Base-by-base conservation (phyloP, 2,797 vertebrate species). In the Aulostomus chinensis region DNA sequence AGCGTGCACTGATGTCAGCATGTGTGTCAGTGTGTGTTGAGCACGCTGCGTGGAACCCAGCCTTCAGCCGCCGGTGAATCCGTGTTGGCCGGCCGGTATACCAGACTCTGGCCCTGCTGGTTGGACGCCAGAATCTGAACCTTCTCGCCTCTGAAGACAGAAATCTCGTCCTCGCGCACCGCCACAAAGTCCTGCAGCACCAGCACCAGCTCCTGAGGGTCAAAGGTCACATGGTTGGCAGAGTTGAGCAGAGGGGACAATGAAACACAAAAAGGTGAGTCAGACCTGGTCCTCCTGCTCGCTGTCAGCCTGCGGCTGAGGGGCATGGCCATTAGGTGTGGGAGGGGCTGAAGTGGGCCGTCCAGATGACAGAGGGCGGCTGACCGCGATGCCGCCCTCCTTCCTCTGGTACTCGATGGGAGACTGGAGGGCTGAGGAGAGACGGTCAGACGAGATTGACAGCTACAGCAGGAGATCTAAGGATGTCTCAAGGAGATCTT, bases 101-200 rank as follows among this genome's bases (percentile, higher is more conserved):
- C 97, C 86, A 98, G 91, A 85, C 93, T 94, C 94, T 98, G 96
- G 68, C 96, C 97, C 88, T 98, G 97, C 90, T 99, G 97, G 87
- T 98, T 98, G 87, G 96, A 78, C 9, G 96, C 92, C 72, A 99
- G 92, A 62, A 99, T 93, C 89, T 99, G 97, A 58, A 98, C 96
- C 83, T 93, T 92, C 86, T 99, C 96, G 1, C 96, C 96, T 45
- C 94, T 93, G 58, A 93, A 93, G 77, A 99, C 95, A 2, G 93
- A 96, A 73, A 98, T 97, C 86, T 99, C 97, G 9, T 99, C 95
- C 86, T 99, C 97, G 50, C 97, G 94, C 73, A 98, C 94, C 7
- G 96, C 96, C 66, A 90, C 93, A 46, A 98, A 98, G 88, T 99
- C 97, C 89, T 95, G 94, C 69, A 92, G 89, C 68, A 98, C 96